These are phyloP conservation scores for Leptodactylus fuscus DNA, from an alignment of 2,113 vertebrate genomes.

Conservation along the genomic window DNA sequence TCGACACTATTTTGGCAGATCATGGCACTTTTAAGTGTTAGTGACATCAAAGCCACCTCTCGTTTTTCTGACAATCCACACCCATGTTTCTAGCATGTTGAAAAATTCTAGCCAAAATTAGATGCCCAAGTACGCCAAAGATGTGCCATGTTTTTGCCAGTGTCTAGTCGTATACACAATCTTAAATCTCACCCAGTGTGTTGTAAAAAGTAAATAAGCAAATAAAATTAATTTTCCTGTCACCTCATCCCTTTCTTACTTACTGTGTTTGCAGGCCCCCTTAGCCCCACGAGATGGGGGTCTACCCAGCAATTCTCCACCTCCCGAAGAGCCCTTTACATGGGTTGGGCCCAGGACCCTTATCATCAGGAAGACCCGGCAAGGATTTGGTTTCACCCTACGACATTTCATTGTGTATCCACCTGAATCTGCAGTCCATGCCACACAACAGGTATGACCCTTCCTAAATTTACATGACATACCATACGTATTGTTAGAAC, in stretches of 20 bases:
- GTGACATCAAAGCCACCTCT: too few species aligned
- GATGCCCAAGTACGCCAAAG: too few species aligned
- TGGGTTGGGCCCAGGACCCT: conserved; percentile 88
- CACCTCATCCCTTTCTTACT: not conserved
- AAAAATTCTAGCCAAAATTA: too few species aligned
- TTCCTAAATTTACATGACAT: not conserved
- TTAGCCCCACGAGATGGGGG: conserved; percentile 85
- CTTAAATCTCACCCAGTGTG: too few species aligned
- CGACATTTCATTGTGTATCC: conserved; percentile 99
- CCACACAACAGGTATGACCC: conserved; percentile 79
- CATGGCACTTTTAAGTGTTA: too few species aligned
- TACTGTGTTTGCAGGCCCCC: conserved; percentile 67
- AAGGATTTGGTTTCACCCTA: conserved; percentile 95
- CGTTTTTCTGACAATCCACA: too few species aligned
- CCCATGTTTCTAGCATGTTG: too few species aligned
- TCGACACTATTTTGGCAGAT: too few species aligned
- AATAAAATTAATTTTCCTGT: too few species aligned
- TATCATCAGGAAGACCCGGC: conserved; percentile 86
- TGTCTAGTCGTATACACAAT: too few species aligned
- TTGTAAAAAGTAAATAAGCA: too few species aligned
- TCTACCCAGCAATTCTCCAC: conserved; percentile 79
- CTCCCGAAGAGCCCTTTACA: conserved; percentile 78
- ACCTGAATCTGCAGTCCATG: conserved; percentile 87
- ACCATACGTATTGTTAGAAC: not conserved
- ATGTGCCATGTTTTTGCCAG: too few species aligned